phyloP scores from a whole-genome alignment of 2,888 invertebrate genomes.

The Pyrrhia umbra region DNA sequence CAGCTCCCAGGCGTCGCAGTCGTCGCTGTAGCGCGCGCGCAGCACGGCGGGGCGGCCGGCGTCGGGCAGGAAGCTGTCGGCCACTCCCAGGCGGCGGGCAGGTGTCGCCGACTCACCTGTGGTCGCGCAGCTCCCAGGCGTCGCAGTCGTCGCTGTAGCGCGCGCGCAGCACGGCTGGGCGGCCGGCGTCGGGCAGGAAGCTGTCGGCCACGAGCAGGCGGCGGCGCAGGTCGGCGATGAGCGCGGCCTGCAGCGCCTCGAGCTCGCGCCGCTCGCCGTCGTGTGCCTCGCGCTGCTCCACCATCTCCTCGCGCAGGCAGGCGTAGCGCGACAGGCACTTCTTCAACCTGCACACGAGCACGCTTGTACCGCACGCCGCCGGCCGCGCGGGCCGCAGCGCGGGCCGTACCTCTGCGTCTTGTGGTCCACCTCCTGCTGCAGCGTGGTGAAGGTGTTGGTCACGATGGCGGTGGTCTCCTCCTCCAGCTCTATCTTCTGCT shows the following conservation, averaged over 20 bases:
- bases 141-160: slow-evolving; percentile 89
- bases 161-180: slow-evolving; percentile 87
- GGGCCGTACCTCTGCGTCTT: slow-evolving; percentile 93
- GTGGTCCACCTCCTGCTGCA: slow-evolving; percentile 99
- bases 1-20: neutral
- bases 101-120: slow-evolving; percentile 87
- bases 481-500: slow-evolving; percentile 97
- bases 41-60: slow-evolving; percentile 91
- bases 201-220: slow-evolving; percentile 97
- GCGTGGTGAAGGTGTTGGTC: slow-evolving; percentile 96
- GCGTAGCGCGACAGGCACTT: slow-evolving; percentile 96
- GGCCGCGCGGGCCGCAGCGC: too few species aligned
- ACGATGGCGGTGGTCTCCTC: slow-evolving; percentile 98
- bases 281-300: slow-evolving; percentile 93
- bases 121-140: slow-evolving; percentile 95
- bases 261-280: slow-evolving; percentile 97
- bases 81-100: slow-evolving; percentile 92
- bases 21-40: slow-evolving; percentile 36
- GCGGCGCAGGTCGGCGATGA: slow-evolving; percentile 96
- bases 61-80: slow-evolving; percentile 96
- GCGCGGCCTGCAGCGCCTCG: slow-evolving; percentile 95
- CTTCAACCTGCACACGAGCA: slow-evolving; percentile 92
- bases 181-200: slow-evolving; percentile 93
- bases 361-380: too few species aligned
- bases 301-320: slow-evolving; percentile 87